Conservation (phyloP, 2,888 invertebrate genomes). For the Rutpela maculata region DNA sequence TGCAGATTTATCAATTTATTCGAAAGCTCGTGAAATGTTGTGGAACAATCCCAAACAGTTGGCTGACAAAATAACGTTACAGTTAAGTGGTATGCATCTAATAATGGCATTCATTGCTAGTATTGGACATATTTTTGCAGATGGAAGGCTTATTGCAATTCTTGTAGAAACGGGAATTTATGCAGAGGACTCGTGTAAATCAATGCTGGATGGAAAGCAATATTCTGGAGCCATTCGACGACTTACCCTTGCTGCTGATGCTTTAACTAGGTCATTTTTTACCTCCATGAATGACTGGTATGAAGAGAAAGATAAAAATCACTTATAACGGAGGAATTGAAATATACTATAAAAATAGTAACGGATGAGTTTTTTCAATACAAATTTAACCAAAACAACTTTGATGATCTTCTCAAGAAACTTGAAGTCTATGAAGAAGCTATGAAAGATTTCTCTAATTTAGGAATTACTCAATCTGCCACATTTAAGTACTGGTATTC, state of each 20-base stretch:
- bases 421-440: background rate
- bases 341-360: too few species aligned
- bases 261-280: background rate
- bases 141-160: too few species aligned
- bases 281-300: background rate
- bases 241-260: background rate
- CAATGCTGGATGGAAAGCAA: background rate
- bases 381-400: background rate
- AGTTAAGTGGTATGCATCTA: background rate
- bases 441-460: background rate
- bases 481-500: constrained; percentile 7
- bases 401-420: background rate
- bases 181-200: background rate
- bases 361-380: background rate
- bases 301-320: background rate
- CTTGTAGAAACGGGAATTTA: background rate
- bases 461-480: background rate
- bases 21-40: background rate
- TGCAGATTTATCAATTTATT: background rate
- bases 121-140: background rate
- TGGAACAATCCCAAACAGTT: background rate
- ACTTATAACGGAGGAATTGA: background rate
- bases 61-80: background rate
- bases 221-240: background rate
- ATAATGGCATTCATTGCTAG: background rate